Evolutionary conservation across 2,113 vertebrate genomes (phyloP).

Genomic region (Pan troglodytes): DNA sequence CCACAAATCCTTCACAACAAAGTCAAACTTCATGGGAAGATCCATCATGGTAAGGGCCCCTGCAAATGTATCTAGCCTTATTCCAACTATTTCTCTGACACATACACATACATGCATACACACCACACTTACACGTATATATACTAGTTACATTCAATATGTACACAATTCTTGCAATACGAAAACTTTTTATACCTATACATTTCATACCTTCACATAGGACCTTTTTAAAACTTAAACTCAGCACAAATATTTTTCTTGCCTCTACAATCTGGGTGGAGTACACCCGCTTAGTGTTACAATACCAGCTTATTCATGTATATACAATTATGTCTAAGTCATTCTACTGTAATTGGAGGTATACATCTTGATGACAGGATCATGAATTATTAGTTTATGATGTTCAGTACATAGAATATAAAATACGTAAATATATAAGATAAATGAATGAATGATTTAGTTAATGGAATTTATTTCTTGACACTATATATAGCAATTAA

Average conservation of each 20-base stretch:
- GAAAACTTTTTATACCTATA: neutral
- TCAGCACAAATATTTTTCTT: neutral
- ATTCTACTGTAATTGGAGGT: neutral
- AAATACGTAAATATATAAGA: neutral
- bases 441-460: neutral
- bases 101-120: rapidly evolving
- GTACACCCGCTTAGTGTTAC: neutral
- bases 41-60: neutral
- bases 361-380: neutral
- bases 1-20: neutral
- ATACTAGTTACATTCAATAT: neutral
- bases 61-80: neutral
- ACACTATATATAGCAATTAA: neutral
- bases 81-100: neutral
- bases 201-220: neutral
- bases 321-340: neutral
- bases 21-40: neutral
- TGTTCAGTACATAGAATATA: neutral
- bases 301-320: neutral
- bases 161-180: neutral
- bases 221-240: neutral
- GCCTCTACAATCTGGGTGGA: neutral
- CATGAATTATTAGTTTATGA: neutral
- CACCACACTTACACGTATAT: neutral
- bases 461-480: neutral